Percentiles rank a stretch among this genome's conserved stretches.
Conservation (phyloP, 2,113 vertebrate species). For the Thunnus thynnus region DNA sequence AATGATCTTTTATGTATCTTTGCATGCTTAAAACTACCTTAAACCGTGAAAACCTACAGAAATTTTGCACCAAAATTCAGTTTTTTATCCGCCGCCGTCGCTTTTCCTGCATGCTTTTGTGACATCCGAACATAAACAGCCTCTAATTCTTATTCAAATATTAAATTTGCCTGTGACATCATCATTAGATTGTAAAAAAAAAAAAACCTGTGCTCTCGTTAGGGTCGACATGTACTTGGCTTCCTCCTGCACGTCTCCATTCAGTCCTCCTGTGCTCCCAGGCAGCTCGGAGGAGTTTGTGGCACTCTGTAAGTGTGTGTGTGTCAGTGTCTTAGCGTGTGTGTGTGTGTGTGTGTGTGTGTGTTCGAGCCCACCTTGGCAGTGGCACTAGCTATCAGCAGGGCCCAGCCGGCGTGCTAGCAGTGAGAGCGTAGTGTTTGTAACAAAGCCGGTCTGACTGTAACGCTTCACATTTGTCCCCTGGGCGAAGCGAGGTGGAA, state of each 20-base stretch:
- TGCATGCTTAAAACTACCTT: too few relatives aligned
- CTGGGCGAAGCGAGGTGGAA: constrained; percentile 68
- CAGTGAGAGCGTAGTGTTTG: constrained; percentile 67
- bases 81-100: neutral
- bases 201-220: constrained; percentile 26
- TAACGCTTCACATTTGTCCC: constrained; percentile 69
- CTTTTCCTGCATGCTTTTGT: neutral
- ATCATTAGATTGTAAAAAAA: constrained; percentile 5
- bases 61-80: neutral
- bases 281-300: constrained; percentile 66
- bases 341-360: constrained; percentile 53
- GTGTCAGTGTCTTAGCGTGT: neutral
- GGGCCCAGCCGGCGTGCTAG: constrained; percentile 75
- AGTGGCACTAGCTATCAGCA: constrained; percentile 68
- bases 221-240: constrained; percentile 71
- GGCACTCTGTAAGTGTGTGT: constrained; percentile 31
- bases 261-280: constrained; percentile 46
- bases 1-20: too few relatives aligned
- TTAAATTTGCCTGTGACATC: neutral
- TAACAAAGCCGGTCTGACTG: constrained; percentile 72
- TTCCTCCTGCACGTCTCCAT: constrained; percentile 50
- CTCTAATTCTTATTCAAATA: neutral
- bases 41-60: neutral
- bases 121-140: neutral
- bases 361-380: constrained; percentile 70